Evolutionary conservation across 2,888 invertebrate genomes (phyloP).

Genomic region (Melanostoma mellinum): DNA sequence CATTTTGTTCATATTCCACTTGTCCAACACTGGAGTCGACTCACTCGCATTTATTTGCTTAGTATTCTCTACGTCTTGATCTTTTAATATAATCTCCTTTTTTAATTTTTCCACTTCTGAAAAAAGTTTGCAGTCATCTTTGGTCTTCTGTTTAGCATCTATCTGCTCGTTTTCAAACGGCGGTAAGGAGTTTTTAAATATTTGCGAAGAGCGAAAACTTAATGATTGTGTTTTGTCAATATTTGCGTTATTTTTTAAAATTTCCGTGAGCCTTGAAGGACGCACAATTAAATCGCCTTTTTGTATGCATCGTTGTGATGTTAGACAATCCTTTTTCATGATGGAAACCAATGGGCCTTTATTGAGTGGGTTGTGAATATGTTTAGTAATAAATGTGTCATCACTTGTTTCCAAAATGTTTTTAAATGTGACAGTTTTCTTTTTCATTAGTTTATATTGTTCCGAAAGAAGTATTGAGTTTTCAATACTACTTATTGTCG

Average conservation of each 20-base stretch:
- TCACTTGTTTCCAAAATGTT: conserved; percentile 85
- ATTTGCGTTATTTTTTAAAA: conserved; percentile 84
- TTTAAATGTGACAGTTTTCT: conserved; percentile 86
- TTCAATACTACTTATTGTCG: not conserved
- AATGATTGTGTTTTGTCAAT: conserved; percentile 82
- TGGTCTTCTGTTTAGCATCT: too few species aligned
- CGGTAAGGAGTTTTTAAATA: not conserved
- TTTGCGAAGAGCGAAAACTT: conserved; percentile 77
- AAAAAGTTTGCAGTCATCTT: too few species aligned
- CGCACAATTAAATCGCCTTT: conserved; percentile 85
- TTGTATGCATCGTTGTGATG: conserved; percentile 83
- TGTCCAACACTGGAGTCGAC: too few species aligned
- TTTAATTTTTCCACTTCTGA: too few species aligned
- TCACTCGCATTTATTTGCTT: too few species aligned
- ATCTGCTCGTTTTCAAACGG: not conserved
- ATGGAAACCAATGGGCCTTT: conserved; percentile 85
- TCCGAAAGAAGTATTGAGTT: not conserved
- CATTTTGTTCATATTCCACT: too few species aligned
- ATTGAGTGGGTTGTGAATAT: conserved; percentile 84
- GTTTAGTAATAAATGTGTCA: conserved; percentile 84
- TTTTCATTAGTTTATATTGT: conserved; percentile 77
- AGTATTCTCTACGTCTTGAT: too few species aligned
- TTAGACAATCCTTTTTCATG: conserved; percentile 85
- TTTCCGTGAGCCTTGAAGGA: conserved; percentile 85
- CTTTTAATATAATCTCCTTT: too few species aligned